These are phyloP conservation scores for Cyanoramphus novaezelandiae DNA, from an alignment of 2,113 vertebrate genomes.

Conservation along the genomic window DNA sequence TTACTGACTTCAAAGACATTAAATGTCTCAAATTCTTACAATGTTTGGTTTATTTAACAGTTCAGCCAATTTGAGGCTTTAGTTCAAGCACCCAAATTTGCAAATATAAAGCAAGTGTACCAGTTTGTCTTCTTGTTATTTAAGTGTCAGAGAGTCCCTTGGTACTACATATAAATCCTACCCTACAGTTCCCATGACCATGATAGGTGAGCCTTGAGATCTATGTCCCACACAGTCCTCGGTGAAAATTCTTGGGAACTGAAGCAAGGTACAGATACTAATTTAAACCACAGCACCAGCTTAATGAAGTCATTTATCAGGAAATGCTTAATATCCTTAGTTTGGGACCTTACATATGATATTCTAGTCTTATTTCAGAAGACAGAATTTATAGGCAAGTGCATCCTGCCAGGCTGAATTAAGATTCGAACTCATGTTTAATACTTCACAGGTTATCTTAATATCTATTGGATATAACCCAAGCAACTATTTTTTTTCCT, in stretches of 20 bases:
- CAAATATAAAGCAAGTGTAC: neutral
- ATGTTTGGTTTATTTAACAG: neutral
- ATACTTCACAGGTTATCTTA: neutral
- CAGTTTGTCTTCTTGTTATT: neutral
- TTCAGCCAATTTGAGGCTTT: neutral
- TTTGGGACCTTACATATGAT: neutral
- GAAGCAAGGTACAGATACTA: neutral
- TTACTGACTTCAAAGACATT: neutral
- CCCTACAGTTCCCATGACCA: neutral
- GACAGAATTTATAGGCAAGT: neutral
- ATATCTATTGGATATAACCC: neutral
- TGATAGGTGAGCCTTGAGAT: neutral
- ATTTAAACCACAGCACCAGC: neutral
- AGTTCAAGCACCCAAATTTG: neutral
- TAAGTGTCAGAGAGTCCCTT: neutral
- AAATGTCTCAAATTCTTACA: fast-evolving
- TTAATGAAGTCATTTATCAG: neutral
- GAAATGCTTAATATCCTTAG: neutral
- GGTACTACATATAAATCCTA: neutral
- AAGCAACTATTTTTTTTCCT: neutral
- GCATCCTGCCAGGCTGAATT: neutral
- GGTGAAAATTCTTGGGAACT: neutral
- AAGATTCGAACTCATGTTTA: neutral
- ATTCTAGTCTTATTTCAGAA: neutral
- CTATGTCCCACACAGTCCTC: neutral